Evolutionary conservation across 1,140 invertebrate genomes (phyloP), one percentile per base, ranked within the genome.

Genomic region (Sinella curviseta): DNA sequence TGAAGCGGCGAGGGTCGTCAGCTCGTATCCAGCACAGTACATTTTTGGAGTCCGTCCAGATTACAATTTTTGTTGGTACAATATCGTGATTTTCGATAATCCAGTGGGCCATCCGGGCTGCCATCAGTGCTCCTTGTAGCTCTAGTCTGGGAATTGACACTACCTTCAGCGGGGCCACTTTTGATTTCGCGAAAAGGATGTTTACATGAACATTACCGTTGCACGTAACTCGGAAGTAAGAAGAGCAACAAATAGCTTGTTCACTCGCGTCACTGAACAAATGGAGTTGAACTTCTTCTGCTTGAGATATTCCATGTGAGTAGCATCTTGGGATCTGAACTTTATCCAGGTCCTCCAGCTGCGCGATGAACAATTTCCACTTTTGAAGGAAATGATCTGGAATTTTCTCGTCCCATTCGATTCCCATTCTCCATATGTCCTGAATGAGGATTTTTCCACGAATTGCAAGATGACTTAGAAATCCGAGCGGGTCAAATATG

Each of bases 121-220:
- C 82, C 20, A 86, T 75, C 0, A 84, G 36, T 1, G 86, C 86
- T 28, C 83, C 86, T 48, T 78, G 81, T 0, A 87, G 80, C 81
- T 87, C 86, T 17, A 83, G 31, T 34, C 85, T 14, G 0, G 86
- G 86, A 54, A 87, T 86, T 0, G 85, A 81, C 0, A 83, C 74
- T 28, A 65, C 34, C 70, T 83, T 82, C 0, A 83, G 28, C 1
- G 86, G 86, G 20, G 84, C 35, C 1, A 86, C 84, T 73, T 85
- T 70, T 17, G 84, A 70, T 67, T 86, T 86, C 0, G 85, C 83
- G 26, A 83, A 77, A 0, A 85, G 74, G 36, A 86, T 80, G 1
- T 60, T 39, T 3, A 79, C 74, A 0, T 77, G 17, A 1, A 77
- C 65, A 0, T 4, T 28, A 26, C 76, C 67, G 4, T 17, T 48